These are phyloP conservation scores for Zaprionus africanus DNA, from an alignment of 1,140 invertebrate genomes.

Conservation along the genomic window DNA sequence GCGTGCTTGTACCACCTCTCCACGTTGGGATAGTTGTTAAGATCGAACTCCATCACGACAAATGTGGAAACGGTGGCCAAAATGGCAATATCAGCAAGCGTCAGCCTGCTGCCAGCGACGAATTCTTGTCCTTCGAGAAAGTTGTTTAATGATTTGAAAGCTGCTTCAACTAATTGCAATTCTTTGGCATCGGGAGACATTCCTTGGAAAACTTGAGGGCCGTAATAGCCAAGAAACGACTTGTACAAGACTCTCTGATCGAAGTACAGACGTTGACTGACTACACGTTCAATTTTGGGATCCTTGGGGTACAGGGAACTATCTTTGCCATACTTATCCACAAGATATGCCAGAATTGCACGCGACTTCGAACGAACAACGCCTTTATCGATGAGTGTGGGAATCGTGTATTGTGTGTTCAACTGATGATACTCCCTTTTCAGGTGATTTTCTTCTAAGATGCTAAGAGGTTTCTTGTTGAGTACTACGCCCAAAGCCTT, in stretches of 20 bases:
- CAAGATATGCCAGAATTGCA: slow-evolving; percentile 90
- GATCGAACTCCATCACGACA: slow-evolving; percentile 88
- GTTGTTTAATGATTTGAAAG: slow-evolving; percentile 87
- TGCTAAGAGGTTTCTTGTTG: slow-evolving; percentile 85
- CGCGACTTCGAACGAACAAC: slow-evolving; percentile 89
- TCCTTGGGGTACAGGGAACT: slow-evolving; percentile 89
- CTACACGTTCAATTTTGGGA: slow-evolving; percentile 87
- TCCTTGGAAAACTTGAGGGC: slow-evolving; percentile 87
- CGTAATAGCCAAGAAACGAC: slow-evolving; percentile 87
- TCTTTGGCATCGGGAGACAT: slow-evolving; percentile 87
- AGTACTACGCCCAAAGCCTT: slow-evolving; percentile 85
- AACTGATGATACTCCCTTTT: slow-evolving; percentile 89
- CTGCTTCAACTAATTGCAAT: slow-evolving; percentile 87
- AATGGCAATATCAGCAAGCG: slow-evolving; percentile 89
- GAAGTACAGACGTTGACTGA: slow-evolving; percentile 91
- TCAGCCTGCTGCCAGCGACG: slow-evolving; percentile 88
- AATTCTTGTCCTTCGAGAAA: slow-evolving; percentile 88
- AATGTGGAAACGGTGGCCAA: slow-evolving; percentile 87
- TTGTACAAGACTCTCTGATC: slow-evolving; percentile 89
- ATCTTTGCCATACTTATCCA: slow-evolving; percentile 88
- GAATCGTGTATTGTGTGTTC: slow-evolving; percentile 86
- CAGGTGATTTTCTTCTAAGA: slow-evolving; percentile 87
- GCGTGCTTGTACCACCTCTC: slow-evolving; percentile 88
- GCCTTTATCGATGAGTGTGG: slow-evolving; percentile 89
- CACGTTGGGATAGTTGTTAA: slow-evolving; percentile 89